Conservation (phyloP, 2,888 invertebrate genomes). For the Plusia festucae region DNA sequence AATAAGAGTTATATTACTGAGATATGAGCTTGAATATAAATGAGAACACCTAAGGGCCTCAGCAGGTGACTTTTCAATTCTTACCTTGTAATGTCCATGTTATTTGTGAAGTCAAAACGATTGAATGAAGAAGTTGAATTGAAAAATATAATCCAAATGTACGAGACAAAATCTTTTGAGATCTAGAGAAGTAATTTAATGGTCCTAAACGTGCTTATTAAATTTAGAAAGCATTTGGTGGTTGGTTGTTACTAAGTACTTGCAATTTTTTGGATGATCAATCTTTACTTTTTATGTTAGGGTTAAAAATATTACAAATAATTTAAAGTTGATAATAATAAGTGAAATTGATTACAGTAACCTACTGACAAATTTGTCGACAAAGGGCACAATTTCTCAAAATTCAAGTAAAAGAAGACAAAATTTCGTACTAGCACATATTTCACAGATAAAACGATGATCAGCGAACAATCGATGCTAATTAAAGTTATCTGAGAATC, state of each 20-base stretch:
- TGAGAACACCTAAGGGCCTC: constrained; percentile 84
- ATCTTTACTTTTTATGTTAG: background rate
- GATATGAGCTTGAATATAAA: constrained; percentile 65
- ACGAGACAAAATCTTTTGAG: constrained; percentile 50
- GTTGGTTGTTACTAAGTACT: constrained; percentile 11
- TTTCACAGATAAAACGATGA: constrained; percentile 46
- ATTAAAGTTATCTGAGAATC: constrained; percentile 75
- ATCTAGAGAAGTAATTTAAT: constrained; percentile 25
- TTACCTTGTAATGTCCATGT: constrained; percentile 76
- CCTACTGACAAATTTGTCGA: constrained; percentile 27
- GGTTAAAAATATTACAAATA: background rate
- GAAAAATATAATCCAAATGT: constrained; percentile 40
- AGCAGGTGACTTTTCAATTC: constrained; percentile 82
- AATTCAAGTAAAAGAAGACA: constrained; percentile 31
- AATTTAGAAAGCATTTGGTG: constrained; percentile 15
- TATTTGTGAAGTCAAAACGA: constrained; percentile 70
- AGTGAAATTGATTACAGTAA: constrained; percentile 15
- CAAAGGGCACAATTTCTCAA: constrained; percentile 19
- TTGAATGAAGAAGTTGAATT: constrained; percentile 55
- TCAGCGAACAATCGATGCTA: constrained; percentile 66
- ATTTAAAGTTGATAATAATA: background rate
- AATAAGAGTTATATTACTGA: constrained; percentile 56
- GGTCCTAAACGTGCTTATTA: constrained; percentile 24
- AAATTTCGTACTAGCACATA: constrained; percentile 20
- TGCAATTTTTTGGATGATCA: too few species aligned